Conservation (phyloP, 2,888 invertebrate species). For the Parnassius glacialis region DNA sequence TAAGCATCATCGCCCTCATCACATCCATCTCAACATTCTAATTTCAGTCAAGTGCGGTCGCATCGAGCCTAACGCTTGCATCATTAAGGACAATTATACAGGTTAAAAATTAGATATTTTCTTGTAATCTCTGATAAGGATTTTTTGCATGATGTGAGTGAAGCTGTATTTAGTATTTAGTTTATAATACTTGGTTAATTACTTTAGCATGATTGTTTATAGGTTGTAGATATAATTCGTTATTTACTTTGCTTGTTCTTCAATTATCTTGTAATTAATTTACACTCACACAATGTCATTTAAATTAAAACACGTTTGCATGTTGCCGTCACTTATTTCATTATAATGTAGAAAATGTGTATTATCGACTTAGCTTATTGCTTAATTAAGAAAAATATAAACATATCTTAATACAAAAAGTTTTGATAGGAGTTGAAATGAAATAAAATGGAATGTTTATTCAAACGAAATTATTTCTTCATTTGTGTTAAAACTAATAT, state of each 20-base stretch:
- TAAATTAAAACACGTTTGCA: too few species aligned
- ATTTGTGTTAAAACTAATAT: too few species aligned
- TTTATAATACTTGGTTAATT: background rate
- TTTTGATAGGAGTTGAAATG: too few species aligned
- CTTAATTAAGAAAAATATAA: too few species aligned
- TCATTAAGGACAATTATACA: conserved; percentile 55
- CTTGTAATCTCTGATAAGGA: conserved; percentile 8
- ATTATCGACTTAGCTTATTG: too few species aligned
- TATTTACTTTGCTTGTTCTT: conserved; percentile 2
- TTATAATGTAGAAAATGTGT: too few species aligned
- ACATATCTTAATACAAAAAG: too few species aligned
- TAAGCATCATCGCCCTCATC: conserved; percentile 24
- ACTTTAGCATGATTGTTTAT: background rate
- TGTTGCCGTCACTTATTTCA: too few species aligned
- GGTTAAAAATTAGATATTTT: conserved; percentile 38
- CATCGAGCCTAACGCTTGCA: conserved; percentile 55
- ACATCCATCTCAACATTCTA: conserved; percentile 42
- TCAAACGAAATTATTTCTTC: too few species aligned
- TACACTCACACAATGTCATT: too few species aligned
- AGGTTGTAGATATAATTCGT: conserved; percentile 21
- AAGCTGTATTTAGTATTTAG: background rate
- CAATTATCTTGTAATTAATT: background rate
- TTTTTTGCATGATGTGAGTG: conserved; percentile 9
- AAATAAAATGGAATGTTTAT: too few species aligned
- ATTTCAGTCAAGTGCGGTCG: conserved; percentile 61